These are phyloP conservation scores for Ylistrum balloti DNA, from an alignment of 1,140 invertebrate genomes.

Conservation along the genomic window DNA sequence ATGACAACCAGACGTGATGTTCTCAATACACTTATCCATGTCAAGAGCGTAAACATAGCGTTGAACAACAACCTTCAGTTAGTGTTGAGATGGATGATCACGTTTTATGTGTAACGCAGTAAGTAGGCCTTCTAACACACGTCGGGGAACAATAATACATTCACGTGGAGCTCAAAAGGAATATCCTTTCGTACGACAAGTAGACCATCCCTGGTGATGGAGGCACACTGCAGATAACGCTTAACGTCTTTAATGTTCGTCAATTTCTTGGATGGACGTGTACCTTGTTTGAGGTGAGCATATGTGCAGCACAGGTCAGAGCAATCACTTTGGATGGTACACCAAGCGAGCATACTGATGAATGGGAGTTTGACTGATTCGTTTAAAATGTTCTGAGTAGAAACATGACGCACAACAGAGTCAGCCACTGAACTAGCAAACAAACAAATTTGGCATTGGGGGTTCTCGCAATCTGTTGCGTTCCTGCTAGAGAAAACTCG, in stretches of 20 bases:
- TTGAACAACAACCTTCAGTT: constrained; percentile 57
- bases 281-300: constrained; percentile 64
- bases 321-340: constrained; percentile 60
- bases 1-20: constrained; percentile 56
- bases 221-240: constrained; percentile 53
- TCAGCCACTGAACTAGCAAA: constrained; percentile 41
- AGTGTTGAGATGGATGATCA: constrained; percentile 56
- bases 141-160: constrained; percentile 62
- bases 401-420: constrained; percentile 44
- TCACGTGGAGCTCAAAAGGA: constrained; percentile 51
- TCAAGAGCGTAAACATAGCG: constrained; percentile 62
- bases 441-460: constrained; percentile 52
- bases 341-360: constrained; percentile 55
- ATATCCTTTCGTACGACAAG: constrained; percentile 51
- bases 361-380: constrained; percentile 48
- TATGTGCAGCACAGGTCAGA: constrained; percentile 60
- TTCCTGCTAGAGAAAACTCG: constrained; percentile 55
- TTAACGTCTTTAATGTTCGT: constrained; percentile 64
- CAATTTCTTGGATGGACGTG: constrained; percentile 62
- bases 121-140: constrained; percentile 56
- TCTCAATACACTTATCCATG: constrained; percentile 57
- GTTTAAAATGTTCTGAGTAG: not conserved
- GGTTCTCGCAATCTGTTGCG: constrained; percentile 49
- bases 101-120: constrained; percentile 62
- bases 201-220: constrained; percentile 56